Evolutionary conservation across 1,140 invertebrate genomes (phyloP), one percentile per base, ranked within the genome.

Genomic region (Metaphire vulgaris): DNA sequence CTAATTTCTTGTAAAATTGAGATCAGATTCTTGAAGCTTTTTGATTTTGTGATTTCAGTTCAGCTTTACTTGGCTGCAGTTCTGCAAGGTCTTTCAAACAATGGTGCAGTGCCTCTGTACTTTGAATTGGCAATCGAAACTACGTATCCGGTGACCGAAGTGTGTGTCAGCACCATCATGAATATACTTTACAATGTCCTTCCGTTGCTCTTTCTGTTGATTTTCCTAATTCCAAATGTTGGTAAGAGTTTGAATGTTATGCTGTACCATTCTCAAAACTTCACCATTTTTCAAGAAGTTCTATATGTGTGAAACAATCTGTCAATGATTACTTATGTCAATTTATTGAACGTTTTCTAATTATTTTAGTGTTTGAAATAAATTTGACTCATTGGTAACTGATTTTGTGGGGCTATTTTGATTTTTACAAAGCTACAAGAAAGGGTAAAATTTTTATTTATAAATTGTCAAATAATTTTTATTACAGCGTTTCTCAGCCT

Each of bases 51-150:
- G n/a, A 6, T 56, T 56, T 16, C 79, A 83, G 83, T 78, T n/a
- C 73, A 78, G 34, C 41, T 84, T 16, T 81, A 80, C 71, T 68
- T 80, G 21, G 72, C 80, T 30, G 83, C 86, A 2, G 82, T 87
- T 33, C 75, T 86, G 26, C 72, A 73, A 41, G 72, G 87, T 66
- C 80, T 87, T 14, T 82, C 84, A 71, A 85, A 87, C 64, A 87
- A 87, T 81, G 85, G 87, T 16, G 83, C 85, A 0, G 80, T 83
- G 0, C 86, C 88, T 0, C 79, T 89, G 16, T 88, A 88, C 78
- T 85, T 86, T 71, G 88, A 89, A 77, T 81, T 89, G 33, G 85
- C 85, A 1, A 86, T 86, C 30, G 88, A 89, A 82, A 82, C 86
- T 15, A 84, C 86, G 14, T 88, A 86, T 80, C 88, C 88, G 0